Evolutionary conservation across 2,797 vertebrate genomes (phyloP).

Genomic region (Tinamus major): DNA sequence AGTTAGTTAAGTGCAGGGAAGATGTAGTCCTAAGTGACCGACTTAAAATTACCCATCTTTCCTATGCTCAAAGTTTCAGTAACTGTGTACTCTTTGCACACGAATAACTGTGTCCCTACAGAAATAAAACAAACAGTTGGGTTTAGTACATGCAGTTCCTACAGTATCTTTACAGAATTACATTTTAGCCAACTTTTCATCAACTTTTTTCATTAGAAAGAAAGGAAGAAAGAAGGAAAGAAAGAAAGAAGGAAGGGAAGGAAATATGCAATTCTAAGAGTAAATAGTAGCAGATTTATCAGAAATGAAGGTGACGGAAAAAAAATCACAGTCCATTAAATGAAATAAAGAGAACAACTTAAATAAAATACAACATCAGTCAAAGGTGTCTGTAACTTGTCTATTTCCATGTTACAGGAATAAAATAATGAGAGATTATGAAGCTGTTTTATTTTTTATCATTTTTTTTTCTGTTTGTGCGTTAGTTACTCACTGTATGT

Average conservation of each 20-base stretch:
- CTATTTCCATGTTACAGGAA: not conserved
- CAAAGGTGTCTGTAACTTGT: not conserved
- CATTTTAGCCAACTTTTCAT: not conserved
- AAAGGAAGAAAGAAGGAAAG: not conserved
- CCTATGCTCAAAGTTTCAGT: rapidly evolving
- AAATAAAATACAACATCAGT: not conserved
- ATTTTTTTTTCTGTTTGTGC: not conserved
- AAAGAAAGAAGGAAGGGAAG: no score
- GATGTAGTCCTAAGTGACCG: not conserved
- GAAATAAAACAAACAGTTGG: not conserved
- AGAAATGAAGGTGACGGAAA: not conserved
- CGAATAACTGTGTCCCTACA: not conserved
- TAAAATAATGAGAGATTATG: not conserved
- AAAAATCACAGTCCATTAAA: not conserved
- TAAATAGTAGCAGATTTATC: rapidly evolving
- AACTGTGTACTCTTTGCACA: not conserved
- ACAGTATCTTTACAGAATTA: not conserved
- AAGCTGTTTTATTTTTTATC: not conserved
- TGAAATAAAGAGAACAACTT: not conserved
- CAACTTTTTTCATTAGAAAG: not conserved
- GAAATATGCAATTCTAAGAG: not conserved
- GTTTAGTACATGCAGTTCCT: not conserved
- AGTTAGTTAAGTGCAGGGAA: not conserved
- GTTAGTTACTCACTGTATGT: not conserved
- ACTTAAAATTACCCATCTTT: not conserved